These are phyloP conservation scores for Apomyelois bistriatella DNA, from an alignment of 2,888 invertebrate species.

Conservation along the genomic window DNA sequence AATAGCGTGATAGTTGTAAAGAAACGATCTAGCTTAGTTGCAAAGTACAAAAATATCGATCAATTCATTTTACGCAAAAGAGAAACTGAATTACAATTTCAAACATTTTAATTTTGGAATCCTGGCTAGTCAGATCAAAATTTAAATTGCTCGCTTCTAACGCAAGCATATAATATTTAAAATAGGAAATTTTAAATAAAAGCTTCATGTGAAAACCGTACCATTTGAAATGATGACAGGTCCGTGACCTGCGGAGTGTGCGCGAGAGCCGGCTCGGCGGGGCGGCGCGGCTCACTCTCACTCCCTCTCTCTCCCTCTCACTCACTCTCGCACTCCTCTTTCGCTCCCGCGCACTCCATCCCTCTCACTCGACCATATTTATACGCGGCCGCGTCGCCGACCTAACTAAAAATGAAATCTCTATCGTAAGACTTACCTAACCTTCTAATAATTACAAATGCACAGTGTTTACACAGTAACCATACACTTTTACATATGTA, in stretches of 20 bases:
- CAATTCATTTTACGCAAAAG: neutral
- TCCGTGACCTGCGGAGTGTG: conserved; percentile 10
- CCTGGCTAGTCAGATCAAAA: neutral
- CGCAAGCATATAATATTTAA: too few relatives aligned
- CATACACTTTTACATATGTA: conserved; percentile 73
- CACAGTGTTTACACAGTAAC: conserved; percentile 68
- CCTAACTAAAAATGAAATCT: conserved; percentile 64
- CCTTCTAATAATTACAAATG: conserved; percentile 75
- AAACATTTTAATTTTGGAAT: neutral
- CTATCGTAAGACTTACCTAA: conserved; percentile 66
- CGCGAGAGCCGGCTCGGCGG: conserved; percentile 13
- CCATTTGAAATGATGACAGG: neutral
- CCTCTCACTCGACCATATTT: conserved; percentile 15
- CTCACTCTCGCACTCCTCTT: neutral
- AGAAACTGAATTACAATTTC: neutral
- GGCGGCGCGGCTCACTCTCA: conserved; percentile 20
- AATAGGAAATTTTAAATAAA: neutral
- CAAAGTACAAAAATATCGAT: too few relatives aligned
- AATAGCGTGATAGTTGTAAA: too few relatives aligned
- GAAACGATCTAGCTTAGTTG: too few relatives aligned
- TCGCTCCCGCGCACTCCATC: conserved; percentile 13
- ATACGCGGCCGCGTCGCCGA: conserved; percentile 29
- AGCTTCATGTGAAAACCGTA: neutral
- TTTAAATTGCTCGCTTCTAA: too few relatives aligned
- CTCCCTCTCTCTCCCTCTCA: neutral